Base-by-base conservation (phyloP, 2,888 invertebrate genomes). In the Zaprionus lineosus region DNA sequence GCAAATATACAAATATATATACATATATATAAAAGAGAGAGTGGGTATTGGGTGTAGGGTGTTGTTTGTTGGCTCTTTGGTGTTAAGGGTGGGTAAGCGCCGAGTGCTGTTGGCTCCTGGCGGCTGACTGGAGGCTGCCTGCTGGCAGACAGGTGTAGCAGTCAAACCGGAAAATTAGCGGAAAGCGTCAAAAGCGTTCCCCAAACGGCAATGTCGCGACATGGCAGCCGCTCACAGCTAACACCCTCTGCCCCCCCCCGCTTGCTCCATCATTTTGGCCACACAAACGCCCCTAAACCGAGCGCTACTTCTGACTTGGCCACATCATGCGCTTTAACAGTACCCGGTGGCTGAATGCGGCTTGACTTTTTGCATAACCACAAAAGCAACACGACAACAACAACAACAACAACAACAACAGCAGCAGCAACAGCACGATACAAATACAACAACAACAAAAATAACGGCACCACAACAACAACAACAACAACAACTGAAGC, bases 81-180 rank as follows among this genome's bases (percentile, higher is more conserved):
- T 3, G 36, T 0, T 21, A 3, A 2, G 3, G 15, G 15, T 0
- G 11, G 18, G 0, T 7, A 9, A 9, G 34, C 15, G 26, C 14
- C 16, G 21, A 14, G 34, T 3, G 15, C 15, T 12, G 11, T 29
- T 11, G 33, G 18, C n/a, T 8, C 1, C 3, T 21, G 33, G 7
- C 18, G 19, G 14, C 14, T 16, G 39, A 31, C 44, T 44, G 37
- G 41, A 53, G 55, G 48, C 41, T 50, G 61, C 24, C n/a, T n/a
- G n/a, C 48, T 50, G 57, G 74, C 60, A 70, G 79, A 75, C 76
- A 73, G 83, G 71, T 75, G 76, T 77, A 70, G 57, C 81, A 73
- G 73, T 61, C 85, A 85, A 79, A 65, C 83, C 81, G 85, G 85
- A 82, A 82, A 85, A 82, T 82, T 82, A 85, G 81, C 85, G 81